These are phyloP conservation scores for Beris chalybata DNA, from an alignment of 2,888 invertebrate genomes.

Conservation along the genomic window DNA sequence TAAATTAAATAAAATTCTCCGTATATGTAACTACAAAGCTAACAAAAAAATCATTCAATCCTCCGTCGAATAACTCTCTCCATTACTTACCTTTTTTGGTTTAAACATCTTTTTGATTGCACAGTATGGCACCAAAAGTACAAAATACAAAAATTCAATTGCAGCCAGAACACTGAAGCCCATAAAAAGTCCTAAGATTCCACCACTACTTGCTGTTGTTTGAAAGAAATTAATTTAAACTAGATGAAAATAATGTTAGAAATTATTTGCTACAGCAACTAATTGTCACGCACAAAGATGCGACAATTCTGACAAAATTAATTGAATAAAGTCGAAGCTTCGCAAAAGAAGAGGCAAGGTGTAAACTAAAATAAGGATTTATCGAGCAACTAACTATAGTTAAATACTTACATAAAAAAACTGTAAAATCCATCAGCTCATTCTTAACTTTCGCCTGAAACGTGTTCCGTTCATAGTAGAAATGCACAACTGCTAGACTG, in stretches of 20 bases:
- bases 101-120: background rate
- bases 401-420: constrained; percentile 72
- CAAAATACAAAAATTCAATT: constrained; percentile 69
- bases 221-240: background rate
- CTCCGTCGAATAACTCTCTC: too few species aligned
- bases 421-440: constrained; percentile 79
- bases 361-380: too few species aligned
- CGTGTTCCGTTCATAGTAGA: constrained; percentile 71
- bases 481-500: constrained; percentile 73
- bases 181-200: constrained; percentile 72
- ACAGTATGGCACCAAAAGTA: constrained; percentile 62
- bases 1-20: too few species aligned
- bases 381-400: too few species aligned
- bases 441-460: constrained; percentile 74
- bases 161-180: constrained; percentile 76
- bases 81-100: background rate
- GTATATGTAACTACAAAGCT: too few species aligned
- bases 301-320: too few species aligned
- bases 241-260: constrained; percentile 43
- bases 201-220: constrained; percentile 67
- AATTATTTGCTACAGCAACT: too few species aligned
- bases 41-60: too few species aligned
- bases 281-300: too few species aligned
- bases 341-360: too few species aligned
- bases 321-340: too few species aligned